Percentiles rank a stretch among this genome's conserved stretches.
Conservation (phyloP, 37 sponge, comb jelly and placozoan species). For the Aphrocallistes beatrix region DNA sequence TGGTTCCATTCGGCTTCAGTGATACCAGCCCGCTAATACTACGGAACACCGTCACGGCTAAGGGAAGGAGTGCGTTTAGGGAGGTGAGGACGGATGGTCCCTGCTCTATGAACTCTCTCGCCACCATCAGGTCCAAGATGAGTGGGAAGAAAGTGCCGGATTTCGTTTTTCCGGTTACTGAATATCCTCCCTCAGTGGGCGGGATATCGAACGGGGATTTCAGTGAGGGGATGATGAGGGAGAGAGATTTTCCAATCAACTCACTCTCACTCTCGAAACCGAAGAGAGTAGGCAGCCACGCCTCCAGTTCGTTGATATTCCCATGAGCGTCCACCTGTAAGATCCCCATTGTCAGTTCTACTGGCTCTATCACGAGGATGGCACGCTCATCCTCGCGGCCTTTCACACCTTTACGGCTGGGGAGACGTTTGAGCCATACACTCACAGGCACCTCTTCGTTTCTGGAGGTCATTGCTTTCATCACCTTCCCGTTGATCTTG, state of each 20-base stretch:
- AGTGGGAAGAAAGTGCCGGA: conserved; percentile 53
- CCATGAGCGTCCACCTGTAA: conserved; percentile 29
- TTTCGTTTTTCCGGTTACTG: conserved; percentile 49
- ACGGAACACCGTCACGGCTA: not conserved
- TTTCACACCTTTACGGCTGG: not conserved
- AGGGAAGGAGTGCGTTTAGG: not conserved
- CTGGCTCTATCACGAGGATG: conserved; percentile 82
- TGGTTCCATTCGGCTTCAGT: conserved; percentile 55
- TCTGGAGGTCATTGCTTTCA: conserved; percentile 67
- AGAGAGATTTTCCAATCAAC: conserved; percentile 31
- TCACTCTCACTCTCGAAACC: conserved; percentile 35
- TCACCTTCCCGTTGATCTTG: conserved; percentile 82
- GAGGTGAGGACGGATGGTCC: not conserved
- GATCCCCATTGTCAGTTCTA: conserved; percentile 3
- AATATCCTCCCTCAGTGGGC: not conserved
- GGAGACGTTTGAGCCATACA: conserved; percentile 75
- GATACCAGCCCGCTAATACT: conserved; percentile 67
- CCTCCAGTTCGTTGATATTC: conserved; percentile 39
- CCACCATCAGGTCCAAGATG: conserved; percentile 36
- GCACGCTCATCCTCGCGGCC: conserved; percentile 18
- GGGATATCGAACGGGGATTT: conserved; percentile 9
- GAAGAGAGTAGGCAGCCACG: conserved; percentile 54
- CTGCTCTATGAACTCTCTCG: not conserved
- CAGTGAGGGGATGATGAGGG: conserved; percentile 58
- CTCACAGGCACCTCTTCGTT: conserved; percentile 73